These are phyloP conservation scores for Borostomias antarcticus DNA, from an alignment of 2,797 vertebrate species.

Conservation along the genomic window DNA sequence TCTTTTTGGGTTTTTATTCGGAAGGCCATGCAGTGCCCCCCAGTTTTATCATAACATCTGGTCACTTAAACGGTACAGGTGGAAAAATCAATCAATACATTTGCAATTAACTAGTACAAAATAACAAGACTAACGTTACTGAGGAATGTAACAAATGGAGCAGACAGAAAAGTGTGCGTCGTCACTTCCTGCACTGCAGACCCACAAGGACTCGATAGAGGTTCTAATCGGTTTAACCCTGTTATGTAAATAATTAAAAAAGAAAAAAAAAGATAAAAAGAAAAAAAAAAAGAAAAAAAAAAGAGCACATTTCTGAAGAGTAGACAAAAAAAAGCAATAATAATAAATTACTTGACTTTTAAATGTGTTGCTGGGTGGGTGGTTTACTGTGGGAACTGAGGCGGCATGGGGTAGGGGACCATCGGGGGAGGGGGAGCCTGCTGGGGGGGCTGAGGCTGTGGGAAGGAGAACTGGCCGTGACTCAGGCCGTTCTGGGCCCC, in stretches of 20 bases:
- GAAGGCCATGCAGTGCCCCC: slow-evolving; percentile 95
- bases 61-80: slow-evolving; percentile 88
- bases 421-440: slow-evolving; percentile 77
- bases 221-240: slow-evolving; percentile 62
- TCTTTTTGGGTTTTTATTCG: slow-evolving; percentile 62
- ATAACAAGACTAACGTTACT: slow-evolving; percentile 68
- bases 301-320: slow-evolving; percentile 81
- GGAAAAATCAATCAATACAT: slow-evolving; percentile 85
- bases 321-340: slow-evolving; percentile 78
- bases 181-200: slow-evolving; percentile 92
- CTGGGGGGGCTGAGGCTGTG: slow-evolving; percentile 75
- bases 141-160: slow-evolving; percentile 87
- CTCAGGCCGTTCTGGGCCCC: slow-evolving; percentile 84
- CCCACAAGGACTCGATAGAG: slow-evolving; percentile 63
- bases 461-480: slow-evolving; percentile 87
- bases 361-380: slow-evolving; percentile 76
- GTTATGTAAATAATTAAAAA: slow-evolving; percentile 71
- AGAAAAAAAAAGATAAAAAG: too few relatives aligned
- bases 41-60: slow-evolving; percentile 83
- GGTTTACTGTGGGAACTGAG: slow-evolving; percentile 92
- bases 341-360: slow-evolving; percentile 73
- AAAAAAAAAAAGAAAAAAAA: slow-evolving; percentile 55
- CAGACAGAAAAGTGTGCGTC: slow-evolving; percentile 89
- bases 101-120: slow-evolving; percentile 97
- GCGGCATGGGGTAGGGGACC: slow-evolving; percentile 93